Evolutionary conservation across 2,113 vertebrate genomes (phyloP), one percentile per base, ranked within the genome.

Genomic region (Brachirus orientalis): DNA sequence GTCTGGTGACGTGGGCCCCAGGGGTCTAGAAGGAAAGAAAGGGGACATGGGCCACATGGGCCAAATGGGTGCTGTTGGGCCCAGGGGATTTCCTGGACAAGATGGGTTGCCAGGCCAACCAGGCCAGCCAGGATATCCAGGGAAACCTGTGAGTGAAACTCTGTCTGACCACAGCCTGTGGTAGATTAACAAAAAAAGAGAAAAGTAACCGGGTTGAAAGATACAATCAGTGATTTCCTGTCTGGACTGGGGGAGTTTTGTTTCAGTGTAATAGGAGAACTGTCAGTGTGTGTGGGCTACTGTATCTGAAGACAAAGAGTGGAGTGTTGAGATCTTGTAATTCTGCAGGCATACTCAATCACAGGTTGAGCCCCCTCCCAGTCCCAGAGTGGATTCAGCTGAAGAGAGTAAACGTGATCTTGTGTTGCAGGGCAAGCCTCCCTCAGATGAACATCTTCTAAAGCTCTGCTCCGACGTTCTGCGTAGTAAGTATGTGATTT

Each of bases 401-500:
- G 33, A 78, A 54, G 68, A 40, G 36, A 40, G 41, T 43, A 43
- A 43, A 73, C 75, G 46, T 75, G 17, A 59, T 72, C 85, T 11
- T 87, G 79, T 89, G 64, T 91, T 91, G 52, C 88, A 94, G 92
- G 93, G 91, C 35, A 92, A 91, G 56, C 63, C 91, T 72, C 90
- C 92, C 6, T 91, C 93, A 11, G 92, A 94, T n/a, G 89, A 93
- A n/a, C 80, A 90, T 69, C 83, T 94, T 16, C 75, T 91, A 16
- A 92, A 92, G 75, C 89, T 94, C 53, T 92, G 89, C 69, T 64
- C 75, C 14, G 87, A 92, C 50, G 79, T 91, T 47, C 69, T 93
- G 58, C 88, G 86, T 20, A 88, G 92, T 93, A 69, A 91, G 93
- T 92, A 64, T 64, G 38, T 36, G 45, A 33, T 78, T 55, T 36